Conservation (phyloP, 2,113 vertebrate genomes). For the Chaetodon auriga region DNA sequence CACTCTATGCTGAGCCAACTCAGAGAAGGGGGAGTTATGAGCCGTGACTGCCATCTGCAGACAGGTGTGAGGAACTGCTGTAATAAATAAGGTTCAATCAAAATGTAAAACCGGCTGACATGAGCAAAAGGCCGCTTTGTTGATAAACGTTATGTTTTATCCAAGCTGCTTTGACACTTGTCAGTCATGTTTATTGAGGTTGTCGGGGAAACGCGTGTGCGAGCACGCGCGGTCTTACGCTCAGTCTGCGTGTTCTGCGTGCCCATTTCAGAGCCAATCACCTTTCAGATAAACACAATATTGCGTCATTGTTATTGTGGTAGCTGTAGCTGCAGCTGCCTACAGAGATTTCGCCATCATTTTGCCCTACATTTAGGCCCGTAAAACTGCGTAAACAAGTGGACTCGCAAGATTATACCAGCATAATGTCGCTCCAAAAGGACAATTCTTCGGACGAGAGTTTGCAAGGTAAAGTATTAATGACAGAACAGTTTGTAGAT, state of each 20-base stretch:
- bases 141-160: too few species aligned
- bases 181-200: neutral
- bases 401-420: neutral
- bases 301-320: slow-evolving; percentile 81
- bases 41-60: slow-evolving; percentile 66
- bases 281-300: slow-evolving; percentile 67
- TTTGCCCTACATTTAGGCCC: slow-evolving; percentile 21
- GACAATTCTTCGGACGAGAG: slow-evolving; percentile 68
- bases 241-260: slow-evolving; percentile 2
- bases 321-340: slow-evolving; percentile 22
- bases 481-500: neutral
- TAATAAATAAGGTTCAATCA: neutral
- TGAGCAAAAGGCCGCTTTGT: neutral
- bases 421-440: slow-evolving; percentile 64
- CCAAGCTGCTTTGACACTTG: neutral
- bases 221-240: neutral
- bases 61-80: slow-evolving; percentile 23
- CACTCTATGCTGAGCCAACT: neutral
- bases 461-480: slow-evolving; percentile 73
- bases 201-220: neutral
- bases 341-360: slow-evolving; percentile 53
- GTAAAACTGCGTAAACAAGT: slow-evolving; percentile 2
- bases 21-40: neutral
- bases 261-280: slow-evolving; percentile 67
- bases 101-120: neutral